Percentiles rank a stretch among this genome's conserved stretches.
Conservation (phyloP, 2,113 vertebrate species). For the Aegithalos caudatus region DNA sequence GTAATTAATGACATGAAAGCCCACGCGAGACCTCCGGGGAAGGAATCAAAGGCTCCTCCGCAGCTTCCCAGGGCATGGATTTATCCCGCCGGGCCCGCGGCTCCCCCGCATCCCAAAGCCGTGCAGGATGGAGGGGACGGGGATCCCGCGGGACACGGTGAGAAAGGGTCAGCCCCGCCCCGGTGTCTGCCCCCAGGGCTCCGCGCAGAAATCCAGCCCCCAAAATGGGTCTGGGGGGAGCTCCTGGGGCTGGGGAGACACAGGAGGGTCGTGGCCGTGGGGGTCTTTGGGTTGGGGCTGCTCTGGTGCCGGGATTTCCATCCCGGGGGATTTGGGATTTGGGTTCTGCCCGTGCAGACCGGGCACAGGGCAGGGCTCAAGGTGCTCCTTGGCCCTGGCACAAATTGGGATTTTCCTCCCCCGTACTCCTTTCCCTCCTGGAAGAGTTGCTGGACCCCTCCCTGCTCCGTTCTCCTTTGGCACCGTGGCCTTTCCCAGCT, state of each 20-base stretch:
- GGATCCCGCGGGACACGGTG: fast-evolving
- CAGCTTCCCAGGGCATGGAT: not conserved
- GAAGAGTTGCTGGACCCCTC: not conserved
- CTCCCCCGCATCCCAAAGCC: fast-evolving
- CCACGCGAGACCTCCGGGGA: not conserved
- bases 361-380: not conserved
- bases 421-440: not conserved
- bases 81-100: fast-evolving
- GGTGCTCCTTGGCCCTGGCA: not conserved
- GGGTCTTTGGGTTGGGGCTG: not conserved
- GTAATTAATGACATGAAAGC: not conserved
- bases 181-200: fast-evolving
- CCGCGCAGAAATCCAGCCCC: not conserved
- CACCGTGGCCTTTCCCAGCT: not conserved
- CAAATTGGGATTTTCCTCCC: not conserved
- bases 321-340: not conserved
- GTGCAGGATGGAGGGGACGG: not conserved
- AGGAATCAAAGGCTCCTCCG: not conserved
- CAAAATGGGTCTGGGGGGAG: not conserved
- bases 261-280: fast-evolving
- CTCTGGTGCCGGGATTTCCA: fast-evolving
- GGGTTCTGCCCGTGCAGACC: fast-evolving
- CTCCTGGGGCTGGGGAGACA: fast-evolving
- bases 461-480: fast-evolving
- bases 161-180: fast-evolving